Base-by-base conservation (phyloP, 2,888 invertebrate genomes). In the Lasioglossum lativentre region DNA sequence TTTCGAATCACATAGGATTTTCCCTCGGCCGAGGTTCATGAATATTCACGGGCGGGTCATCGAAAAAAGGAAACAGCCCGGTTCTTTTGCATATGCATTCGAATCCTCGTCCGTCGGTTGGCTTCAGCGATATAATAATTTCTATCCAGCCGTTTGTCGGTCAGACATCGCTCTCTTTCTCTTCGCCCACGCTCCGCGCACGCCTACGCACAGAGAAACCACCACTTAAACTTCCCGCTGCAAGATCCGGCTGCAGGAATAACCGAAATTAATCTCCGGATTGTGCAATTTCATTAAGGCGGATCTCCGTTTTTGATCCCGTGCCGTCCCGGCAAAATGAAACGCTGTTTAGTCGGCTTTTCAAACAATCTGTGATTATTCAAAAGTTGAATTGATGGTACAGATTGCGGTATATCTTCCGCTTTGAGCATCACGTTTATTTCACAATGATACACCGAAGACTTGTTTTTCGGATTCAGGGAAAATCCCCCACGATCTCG, bases 81-180 rank as follows among this genome's bases (percentile, higher is more conserved):
- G 27, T 75, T 72, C 82, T 80, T 70, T 75, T 86, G 80, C 86
- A 86, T 87, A 87, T 86, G 86, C 75, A 87, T 82, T 70, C 86
- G 59, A 45, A 45, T 68, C 14, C 40, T 6, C 23, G 66, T 16
- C n/a, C 72, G 40, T 66, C 73, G 83, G 52, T 68, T 38, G 47
- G 38, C 78, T 80, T 30, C n/a, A 10, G 30, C 77, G 56, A 68
- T 85, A 75, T 86, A 82, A 78, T 79, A 66, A 77, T 82, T 86
- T 66, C 40, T 47, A 16, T 71, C 10, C 75, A 14, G 23, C 40
- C 27, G 78, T 70, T 76, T 30, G 63, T 59, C 68, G 56, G 47
- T n/a, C 73, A 10, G 59, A 27, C 59, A 23, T 68, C 59, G 34
- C 38, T 16, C 4, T 34, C 10, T 8, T 27, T 10, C 27, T n/a